Percentiles rank a stretch among this genome's conserved stretches.
phyloP scores from a whole-genome alignment of 2,113 vertebrate genomes.

The Leucopsar rothschildi region DNA sequence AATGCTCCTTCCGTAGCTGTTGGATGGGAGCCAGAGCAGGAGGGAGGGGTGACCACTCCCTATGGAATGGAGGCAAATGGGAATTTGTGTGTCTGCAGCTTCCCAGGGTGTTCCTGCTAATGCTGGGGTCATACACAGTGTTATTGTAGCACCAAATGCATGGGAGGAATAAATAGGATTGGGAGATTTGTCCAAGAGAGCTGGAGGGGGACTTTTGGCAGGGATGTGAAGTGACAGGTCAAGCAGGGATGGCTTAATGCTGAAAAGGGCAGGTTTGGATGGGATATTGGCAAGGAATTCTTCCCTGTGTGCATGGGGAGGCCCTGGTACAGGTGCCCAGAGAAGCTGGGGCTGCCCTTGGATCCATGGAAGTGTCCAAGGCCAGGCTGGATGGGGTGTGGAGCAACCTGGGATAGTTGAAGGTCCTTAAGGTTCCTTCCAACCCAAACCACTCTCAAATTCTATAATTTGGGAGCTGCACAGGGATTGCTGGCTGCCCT shows the following conservation, averaged over 20 bases:
- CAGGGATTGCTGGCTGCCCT: neutral
- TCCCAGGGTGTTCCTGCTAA: fast-evolving
- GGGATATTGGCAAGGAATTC: neutral
- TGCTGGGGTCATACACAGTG: fast-evolving
- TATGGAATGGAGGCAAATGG: neutral
- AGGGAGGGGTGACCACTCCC: neutral
- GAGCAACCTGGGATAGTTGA: fast-evolving
- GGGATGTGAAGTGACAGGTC: neutral
- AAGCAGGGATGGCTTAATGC: neutral
- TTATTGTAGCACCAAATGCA: neutral
- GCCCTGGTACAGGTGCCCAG: neutral
- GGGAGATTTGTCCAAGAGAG: neutral
- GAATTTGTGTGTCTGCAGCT: neutral
- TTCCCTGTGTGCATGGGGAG: fast-evolving
- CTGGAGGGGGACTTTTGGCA: neutral
- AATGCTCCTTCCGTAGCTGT: fast-evolving
- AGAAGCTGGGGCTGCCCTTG: neutral
- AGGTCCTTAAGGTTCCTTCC: neutral
- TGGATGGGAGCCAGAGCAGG: neutral
- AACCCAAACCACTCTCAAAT: neutral
- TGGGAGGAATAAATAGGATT: neutral
- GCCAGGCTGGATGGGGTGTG: fast-evolving
- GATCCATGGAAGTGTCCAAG: neutral
- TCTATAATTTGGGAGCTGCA: neutral
- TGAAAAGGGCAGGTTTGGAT: neutral